A percentile compares a stretch with the other conserved stretches of the same genome.
Evolutionary conservation across 2,888 invertebrate species (phyloP).

Genomic region (Stramonita haemastoma): DNA sequence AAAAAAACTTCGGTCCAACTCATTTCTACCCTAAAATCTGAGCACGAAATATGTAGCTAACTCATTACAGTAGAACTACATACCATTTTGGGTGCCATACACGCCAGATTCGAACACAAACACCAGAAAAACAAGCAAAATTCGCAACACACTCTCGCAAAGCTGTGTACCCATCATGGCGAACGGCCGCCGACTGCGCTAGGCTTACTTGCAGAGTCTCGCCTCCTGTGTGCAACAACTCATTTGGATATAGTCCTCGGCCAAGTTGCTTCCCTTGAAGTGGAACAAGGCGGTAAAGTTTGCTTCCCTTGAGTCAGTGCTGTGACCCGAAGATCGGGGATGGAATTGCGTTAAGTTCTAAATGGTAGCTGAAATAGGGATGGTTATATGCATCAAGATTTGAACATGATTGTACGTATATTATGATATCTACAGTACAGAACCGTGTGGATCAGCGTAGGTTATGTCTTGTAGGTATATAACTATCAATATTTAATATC

Average conservation of each 20-base stretch:
- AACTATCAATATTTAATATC: too few species aligned
- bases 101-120: neutral
- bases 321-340: too few species aligned
- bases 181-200: neutral
- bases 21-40: too few species aligned
- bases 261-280: constrained; percentile 30
- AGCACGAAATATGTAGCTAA: too few species aligned
- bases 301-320: neutral
- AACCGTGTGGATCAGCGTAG: too few species aligned
- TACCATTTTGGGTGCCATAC: neutral
- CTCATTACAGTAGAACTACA: neutral
- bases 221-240: neutral
- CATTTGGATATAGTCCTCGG: neutral
- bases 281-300: neutral
- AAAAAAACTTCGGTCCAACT: too few species aligned
- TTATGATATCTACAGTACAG: too few species aligned
- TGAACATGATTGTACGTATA: too few species aligned
- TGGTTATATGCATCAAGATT: too few species aligned
- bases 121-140: neutral
- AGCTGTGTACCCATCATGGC: neutral
- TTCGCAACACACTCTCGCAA: neutral
- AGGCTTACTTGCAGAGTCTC: neutral
- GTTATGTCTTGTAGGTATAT: too few species aligned
- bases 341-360: too few species aligned
- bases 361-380: too few species aligned